phyloP scores from a whole-genome alignment of 1,140 invertebrate species.

The Drosophila grimshawi region DNA sequence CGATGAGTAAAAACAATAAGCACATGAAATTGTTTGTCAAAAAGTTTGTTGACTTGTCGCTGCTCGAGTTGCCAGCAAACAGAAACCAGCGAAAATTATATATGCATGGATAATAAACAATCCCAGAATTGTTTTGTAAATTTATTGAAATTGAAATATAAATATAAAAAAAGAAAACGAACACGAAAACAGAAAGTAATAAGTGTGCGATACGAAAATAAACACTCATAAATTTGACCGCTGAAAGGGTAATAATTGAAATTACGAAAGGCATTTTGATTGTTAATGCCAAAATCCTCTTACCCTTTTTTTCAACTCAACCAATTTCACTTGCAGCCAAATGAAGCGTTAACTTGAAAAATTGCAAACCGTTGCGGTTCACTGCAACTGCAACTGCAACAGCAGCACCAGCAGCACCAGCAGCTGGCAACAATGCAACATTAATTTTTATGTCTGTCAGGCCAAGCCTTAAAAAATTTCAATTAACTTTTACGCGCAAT shows the following conservation, averaged over 20 bases:
- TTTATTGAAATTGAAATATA: slow-evolving; percentile 17
- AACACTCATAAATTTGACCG: slow-evolving; percentile 6
- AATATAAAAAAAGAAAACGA: slow-evolving; percentile 42
- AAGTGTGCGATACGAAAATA: neutral
- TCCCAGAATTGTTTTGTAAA: slow-evolving; percentile 31
- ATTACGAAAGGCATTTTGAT: slow-evolving; percentile 9
- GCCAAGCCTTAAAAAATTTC: slow-evolving; percentile 73
- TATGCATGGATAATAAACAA: slow-evolving; percentile 18
- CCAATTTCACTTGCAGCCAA: slow-evolving; percentile 72
- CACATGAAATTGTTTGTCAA: slow-evolving; percentile 25
- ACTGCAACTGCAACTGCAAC: slow-evolving; percentile 57
- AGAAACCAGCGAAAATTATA: slow-evolving; percentile 42
- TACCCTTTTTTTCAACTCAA: neutral
- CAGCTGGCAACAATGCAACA: slow-evolving; percentile 46
- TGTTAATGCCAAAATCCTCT: slow-evolving; percentile 13
- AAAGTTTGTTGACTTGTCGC: slow-evolving; percentile 60
- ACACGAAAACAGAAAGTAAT: too few species aligned
- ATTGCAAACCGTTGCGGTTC: slow-evolving; percentile 78
- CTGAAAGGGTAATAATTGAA: slow-evolving; percentile 5
- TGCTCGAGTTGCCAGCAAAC: slow-evolving; percentile 59
- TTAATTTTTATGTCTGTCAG: slow-evolving; percentile 57
- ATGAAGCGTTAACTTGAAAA: slow-evolving; percentile 74
- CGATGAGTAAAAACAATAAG: slow-evolving; percentile 21
- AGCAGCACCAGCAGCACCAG: slow-evolving; percentile 30
- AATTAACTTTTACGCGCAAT: slow-evolving; percentile 67